A percentile compares a stretch with the other conserved stretches of the same genome.
Conservation (phyloP, 2,797 vertebrate species). For the Triplophysa bombifrons region DNA sequence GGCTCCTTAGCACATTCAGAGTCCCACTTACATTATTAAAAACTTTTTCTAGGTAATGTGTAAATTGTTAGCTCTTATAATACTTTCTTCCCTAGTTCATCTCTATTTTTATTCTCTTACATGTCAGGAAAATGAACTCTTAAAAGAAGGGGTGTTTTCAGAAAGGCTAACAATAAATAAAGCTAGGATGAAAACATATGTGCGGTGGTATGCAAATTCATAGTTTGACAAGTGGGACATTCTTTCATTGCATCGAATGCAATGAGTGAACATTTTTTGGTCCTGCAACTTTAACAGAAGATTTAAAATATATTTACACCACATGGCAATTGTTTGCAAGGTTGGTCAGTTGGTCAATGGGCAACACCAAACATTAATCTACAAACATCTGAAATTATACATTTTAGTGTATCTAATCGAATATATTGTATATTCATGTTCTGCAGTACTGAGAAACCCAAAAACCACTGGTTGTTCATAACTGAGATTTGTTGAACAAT, state of each 20-base stretch:
- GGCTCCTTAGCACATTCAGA: neutral
- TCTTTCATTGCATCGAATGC: too few species aligned
- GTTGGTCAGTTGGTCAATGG: neutral
- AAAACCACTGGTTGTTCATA: neutral
- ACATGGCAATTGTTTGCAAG: neutral
- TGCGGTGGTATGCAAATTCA: too few species aligned
- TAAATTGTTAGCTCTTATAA: neutral
- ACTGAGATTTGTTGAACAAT: slow-evolving; percentile 6
- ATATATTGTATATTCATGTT: neutral
- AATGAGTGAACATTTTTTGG: too few species aligned
- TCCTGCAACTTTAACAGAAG: too few species aligned
- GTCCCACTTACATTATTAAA: neutral
- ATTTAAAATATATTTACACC: too few species aligned
- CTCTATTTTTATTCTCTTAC: neutral
- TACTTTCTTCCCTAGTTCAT: neutral
- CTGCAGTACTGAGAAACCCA: neutral
- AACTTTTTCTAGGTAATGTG: neutral
- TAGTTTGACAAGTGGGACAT: too few species aligned
- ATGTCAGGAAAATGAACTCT: neutral
- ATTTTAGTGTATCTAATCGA: neutral
- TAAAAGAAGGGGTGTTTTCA: neutral
- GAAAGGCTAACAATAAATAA: too few species aligned
- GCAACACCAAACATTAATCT: neutral
- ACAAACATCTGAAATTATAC: neutral
- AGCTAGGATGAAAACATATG: too few species aligned